Percentiles rank a stretch among this genome's conserved stretches.
These are phyloP conservation scores for Nycteola revayana DNA, from an alignment of 2,888 invertebrate species.

Conservation along the genomic window DNA sequence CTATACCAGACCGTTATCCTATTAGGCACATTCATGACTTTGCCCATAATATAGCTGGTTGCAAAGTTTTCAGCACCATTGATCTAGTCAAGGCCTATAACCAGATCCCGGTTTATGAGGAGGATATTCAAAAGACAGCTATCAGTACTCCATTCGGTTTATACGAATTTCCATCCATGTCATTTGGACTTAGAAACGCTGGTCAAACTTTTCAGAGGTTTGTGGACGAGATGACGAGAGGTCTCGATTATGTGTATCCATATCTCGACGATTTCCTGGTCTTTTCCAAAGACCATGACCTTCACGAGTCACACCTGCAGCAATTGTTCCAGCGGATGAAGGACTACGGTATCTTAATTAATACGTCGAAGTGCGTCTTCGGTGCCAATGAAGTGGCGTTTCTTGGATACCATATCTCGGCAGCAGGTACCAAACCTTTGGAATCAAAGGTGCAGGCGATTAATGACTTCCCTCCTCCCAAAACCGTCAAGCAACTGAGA, in stretches of 20 bases:
- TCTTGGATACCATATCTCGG: conserved; percentile 4
- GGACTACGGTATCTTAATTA: not conserved
- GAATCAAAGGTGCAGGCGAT: conserved; percentile 5
- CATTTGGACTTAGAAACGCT: conserved; percentile 1
- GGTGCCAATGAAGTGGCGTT: conserved; percentile 1
- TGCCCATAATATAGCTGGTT: not conserved
- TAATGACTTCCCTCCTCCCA: conserved; percentile 13
- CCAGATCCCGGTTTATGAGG: not conserved
- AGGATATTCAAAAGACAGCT: too few species aligned
- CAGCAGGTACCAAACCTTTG: conserved; percentile 3
- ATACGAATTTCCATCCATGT: conserved; percentile 1
- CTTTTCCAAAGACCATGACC: not conserved
- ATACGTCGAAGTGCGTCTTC: not conserved
- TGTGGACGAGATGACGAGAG: conserved; percentile 1
- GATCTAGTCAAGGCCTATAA: conserved; percentile 13
- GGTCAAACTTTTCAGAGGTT: conserved; percentile 4
- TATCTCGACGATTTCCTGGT: too few species aligned
- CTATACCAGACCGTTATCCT: conserved; percentile 7
- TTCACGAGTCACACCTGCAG: not conserved
- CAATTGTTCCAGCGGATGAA: conserved; percentile 1
- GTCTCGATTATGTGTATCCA: not conserved
- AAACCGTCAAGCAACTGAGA: conserved; percentile 3
- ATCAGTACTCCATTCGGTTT: too few species aligned
- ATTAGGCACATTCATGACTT: conserved; percentile 10
- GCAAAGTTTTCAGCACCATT: conserved; percentile 6